These are phyloP conservation scores for Ophthalmolycus amberensis DNA, from an alignment of 2,113 vertebrate genomes.

Conservation along the genomic window DNA sequence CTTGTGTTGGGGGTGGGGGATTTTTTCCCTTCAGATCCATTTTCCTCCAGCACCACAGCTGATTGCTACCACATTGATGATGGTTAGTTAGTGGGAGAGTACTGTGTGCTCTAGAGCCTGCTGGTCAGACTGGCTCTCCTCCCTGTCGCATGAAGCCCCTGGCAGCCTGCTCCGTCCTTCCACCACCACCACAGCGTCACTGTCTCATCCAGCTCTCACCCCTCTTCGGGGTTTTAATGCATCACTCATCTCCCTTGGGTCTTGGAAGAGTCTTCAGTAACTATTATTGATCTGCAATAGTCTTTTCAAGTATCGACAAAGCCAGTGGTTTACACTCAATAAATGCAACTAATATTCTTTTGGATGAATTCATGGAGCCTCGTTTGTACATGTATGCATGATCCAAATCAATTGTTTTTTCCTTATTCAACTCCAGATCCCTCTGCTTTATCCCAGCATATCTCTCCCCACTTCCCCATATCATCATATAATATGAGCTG, in stretches of 20 bases:
- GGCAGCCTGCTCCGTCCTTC: conserved; percentile 46
- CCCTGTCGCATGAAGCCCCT: conserved; percentile 49
- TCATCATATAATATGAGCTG: conserved; percentile 55
- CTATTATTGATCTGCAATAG: conserved; percentile 48
- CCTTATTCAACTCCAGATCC: conserved; percentile 43
- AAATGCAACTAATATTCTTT: conserved; percentile 52
- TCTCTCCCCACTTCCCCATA: conserved; percentile 10
- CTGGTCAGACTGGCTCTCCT: conserved; percentile 58
- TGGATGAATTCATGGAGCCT: conserved; percentile 48
- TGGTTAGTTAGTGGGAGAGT: conserved; percentile 60
- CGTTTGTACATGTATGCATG: conserved; percentile 37
- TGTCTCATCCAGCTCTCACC: conserved; percentile 47
- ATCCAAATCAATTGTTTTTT: conserved; percentile 48
- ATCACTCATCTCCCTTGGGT: conserved; percentile 24
- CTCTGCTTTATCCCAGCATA: conserved; percentile 4
- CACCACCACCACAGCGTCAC: conserved; percentile 45
- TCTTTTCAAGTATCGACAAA: conserved; percentile 52
- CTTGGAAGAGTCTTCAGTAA: conserved; percentile 22
- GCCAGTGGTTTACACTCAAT: conserved; percentile 36
- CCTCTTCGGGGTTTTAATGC: conserved; percentile 28
- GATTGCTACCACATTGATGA: conserved; percentile 83
- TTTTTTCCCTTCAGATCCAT: conserved; percentile 63
- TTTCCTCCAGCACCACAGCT: conserved; percentile 72
- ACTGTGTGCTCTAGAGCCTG: conserved; percentile 37
- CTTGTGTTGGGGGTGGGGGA: conserved; percentile 49